Percentiles rank a stretch among this genome's conserved stretches.
phyloP scores from a whole-genome alignment of 2,797 vertebrate genomes.

The Thripadectes ignobilis region DNA sequence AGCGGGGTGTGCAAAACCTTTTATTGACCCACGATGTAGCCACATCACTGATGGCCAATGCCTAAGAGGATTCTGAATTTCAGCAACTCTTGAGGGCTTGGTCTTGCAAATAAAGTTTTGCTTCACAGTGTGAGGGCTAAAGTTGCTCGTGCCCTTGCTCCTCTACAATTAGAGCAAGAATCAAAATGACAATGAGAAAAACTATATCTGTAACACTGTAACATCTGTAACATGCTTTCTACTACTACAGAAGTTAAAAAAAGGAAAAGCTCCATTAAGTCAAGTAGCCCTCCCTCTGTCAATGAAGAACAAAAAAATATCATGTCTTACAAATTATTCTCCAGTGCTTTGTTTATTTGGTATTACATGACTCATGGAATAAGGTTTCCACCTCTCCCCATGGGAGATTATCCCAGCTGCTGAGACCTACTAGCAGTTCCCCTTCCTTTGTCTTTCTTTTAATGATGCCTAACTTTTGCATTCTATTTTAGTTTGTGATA shows the following conservation, averaged over 20 bases:
- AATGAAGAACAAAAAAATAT: neutral
- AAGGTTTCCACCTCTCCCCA: conserved; percentile 17
- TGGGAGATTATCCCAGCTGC: conserved; percentile 64
- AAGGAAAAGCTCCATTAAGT: conserved; percentile 28
- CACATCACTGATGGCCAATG: neutral
- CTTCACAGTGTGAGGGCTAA: neutral
- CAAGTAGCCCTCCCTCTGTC: conserved; percentile 5
- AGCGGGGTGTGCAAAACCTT: accelerated
- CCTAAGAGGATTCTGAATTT: neutral
- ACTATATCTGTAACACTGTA: neutral
- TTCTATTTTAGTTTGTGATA: conserved; percentile 15
- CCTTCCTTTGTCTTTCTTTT: conserved; percentile 22
- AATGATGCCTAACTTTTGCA: conserved; percentile 51
- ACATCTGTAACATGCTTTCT: neutral
- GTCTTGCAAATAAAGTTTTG: neutral
- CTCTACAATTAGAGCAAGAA: neutral
- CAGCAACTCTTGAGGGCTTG: neutral
- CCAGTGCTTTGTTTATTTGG: conserved; percentile 56
- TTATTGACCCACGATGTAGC: neutral
- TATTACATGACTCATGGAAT: conserved; percentile 62
- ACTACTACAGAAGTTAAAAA: neutral
- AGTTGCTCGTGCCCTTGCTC: neutral
- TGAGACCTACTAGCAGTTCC: conserved; percentile 44
- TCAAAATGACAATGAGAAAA: neutral
- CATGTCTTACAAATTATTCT: conserved; percentile 41